Evolutionary conservation across 2,888 invertebrate species (phyloP).

Genomic region (Meghimatium bilineatum): DNA sequence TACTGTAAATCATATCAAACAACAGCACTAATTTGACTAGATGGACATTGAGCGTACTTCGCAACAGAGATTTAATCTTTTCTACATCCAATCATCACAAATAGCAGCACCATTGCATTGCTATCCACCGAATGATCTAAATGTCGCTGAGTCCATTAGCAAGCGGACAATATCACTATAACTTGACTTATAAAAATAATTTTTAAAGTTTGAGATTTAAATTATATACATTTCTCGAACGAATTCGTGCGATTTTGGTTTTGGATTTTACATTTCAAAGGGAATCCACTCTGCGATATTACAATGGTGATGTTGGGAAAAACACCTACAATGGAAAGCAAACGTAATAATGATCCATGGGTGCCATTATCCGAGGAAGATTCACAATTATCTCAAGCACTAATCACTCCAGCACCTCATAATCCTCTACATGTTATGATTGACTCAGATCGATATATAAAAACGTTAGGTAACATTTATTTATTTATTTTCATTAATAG

Average conservation of each 20-base stretch:
- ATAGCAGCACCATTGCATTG: too few species aligned
- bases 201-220: too few species aligned
- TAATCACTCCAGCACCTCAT: not conserved
- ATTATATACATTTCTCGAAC: too few species aligned
- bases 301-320: not conserved
- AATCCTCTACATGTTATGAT: conserved; percentile 48
- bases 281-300: not conserved
- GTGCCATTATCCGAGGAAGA: conserved; percentile 13
- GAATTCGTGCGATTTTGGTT: not conserved
- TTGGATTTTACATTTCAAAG: not conserved
- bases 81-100: too few species aligned
- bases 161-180: too few species aligned
- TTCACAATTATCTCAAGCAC: not conserved
- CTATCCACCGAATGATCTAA: too few species aligned
- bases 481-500: not conserved
- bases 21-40: too few species aligned
- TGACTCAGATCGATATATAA: conserved; percentile 51
- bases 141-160: too few species aligned
- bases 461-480: conserved; percentile 44
- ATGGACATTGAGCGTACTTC: too few species aligned
- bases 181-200: too few species aligned
- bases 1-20: too few species aligned
- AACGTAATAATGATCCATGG: conserved; percentile 43
- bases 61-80: too few species aligned
- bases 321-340: conserved; percentile 8